Percentiles rank a stretch among this genome's conserved stretches.
Evolutionary conservation across 2,113 vertebrate species (phyloP).

Genomic region (Siniperca knerii): DNA sequence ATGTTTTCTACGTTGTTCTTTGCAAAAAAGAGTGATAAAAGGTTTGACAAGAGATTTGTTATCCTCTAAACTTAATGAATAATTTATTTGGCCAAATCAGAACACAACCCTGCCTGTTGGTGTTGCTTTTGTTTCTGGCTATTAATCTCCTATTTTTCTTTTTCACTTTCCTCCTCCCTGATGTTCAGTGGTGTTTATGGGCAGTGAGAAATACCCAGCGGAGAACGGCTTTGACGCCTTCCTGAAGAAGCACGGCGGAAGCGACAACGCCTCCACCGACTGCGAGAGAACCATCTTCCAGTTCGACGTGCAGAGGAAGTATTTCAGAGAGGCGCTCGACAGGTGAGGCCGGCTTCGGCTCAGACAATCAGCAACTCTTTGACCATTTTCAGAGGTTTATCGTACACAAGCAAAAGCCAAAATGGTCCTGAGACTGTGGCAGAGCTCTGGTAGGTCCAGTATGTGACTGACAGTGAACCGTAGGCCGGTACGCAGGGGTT

Average conservation of each 20-base stretch:
- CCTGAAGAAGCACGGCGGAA: slow-evolving; percentile 95
- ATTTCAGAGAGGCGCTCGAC: slow-evolving; percentile 94
- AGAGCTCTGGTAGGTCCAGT: neutral
- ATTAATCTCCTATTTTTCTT: neutral
- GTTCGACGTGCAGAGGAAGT: slow-evolving; percentile 95
- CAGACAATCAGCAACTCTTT: neutral
- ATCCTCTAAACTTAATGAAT: too few relatives aligned
- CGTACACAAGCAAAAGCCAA: neutral
- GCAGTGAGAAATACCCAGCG: slow-evolving; percentile 95
- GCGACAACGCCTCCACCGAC: slow-evolving; percentile 96
- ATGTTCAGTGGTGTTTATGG: slow-evolving; percentile 96
- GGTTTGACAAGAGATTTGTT: too few relatives aligned
- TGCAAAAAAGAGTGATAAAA: too few relatives aligned
- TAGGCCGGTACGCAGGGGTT: neutral
- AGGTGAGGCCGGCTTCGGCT: slow-evolving; percentile 80
- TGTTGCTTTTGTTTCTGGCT: neutral
- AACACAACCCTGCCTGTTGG: too few relatives aligned
- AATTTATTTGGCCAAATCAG: too few relatives aligned
- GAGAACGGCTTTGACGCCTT: slow-evolving; percentile 97
- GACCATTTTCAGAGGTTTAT: neutral
- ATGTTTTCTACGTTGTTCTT: too few relatives aligned
- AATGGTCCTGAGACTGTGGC: neutral
- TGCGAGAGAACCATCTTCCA: slow-evolving; percentile 96
- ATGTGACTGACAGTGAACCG: neutral
- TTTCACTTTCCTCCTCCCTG: neutral